These are phyloP conservation scores for Acanthurus tractus DNA, from an alignment of 2,797 vertebrate species.

Conservation along the genomic window DNA sequence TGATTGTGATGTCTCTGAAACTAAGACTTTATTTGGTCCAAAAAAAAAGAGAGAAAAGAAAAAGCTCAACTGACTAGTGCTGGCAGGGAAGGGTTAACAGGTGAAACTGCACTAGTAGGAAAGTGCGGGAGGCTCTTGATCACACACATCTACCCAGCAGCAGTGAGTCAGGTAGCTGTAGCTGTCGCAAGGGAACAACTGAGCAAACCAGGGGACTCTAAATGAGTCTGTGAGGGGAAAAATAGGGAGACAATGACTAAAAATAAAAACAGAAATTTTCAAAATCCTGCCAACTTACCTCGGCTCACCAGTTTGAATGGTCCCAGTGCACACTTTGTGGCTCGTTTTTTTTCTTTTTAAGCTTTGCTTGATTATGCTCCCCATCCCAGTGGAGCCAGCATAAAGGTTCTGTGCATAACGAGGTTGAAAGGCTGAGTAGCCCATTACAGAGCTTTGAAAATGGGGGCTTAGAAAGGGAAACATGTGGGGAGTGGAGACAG, in stretches of 20 bases:
- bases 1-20: not conserved
- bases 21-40: constrained; percentile 3
- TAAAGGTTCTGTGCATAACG: constrained; percentile 63
- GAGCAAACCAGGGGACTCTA: constrained; percentile 70
- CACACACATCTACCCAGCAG: constrained; percentile 53
- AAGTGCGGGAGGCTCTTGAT: constrained; percentile 72
- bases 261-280: constrained; percentile 42
- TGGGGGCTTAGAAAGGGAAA: constrained; percentile 73
- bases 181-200: constrained; percentile 68
- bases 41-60: not conserved
- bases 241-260: constrained; percentile 56
- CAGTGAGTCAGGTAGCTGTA: constrained; percentile 72
- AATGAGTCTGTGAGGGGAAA: constrained; percentile 58
- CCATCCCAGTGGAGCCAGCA: constrained; percentile 46
- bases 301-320: constrained; percentile 56
- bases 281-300: constrained; percentile 76
- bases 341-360: constrained; percentile 61
- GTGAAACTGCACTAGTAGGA: constrained; percentile 71
- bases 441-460: constrained; percentile 67
- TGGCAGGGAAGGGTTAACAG: constrained; percentile 68
- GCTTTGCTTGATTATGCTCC: constrained; percentile 63
- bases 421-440: constrained; percentile 67
- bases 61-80: constrained; percentile 15
- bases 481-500: constrained; percentile 64
- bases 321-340: constrained; percentile 42